Evolutionary conservation across 92 coral and sea anemone genomes (phyloP).

Genomic region (Diadumene lineata): DNA sequence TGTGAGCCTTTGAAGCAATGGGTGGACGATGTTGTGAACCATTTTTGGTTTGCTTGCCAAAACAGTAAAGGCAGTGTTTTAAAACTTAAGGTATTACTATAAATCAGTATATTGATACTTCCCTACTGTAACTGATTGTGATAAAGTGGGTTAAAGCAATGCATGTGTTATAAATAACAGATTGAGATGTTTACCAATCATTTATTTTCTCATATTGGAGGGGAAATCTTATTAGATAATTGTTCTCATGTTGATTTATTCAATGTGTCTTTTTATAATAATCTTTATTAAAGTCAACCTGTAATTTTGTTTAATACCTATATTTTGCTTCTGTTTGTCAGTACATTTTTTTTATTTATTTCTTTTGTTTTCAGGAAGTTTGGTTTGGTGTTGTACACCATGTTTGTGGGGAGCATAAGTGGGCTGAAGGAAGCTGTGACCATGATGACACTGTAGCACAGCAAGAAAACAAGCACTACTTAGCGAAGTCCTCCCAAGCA

Average conservation of each 20-base stretch:
- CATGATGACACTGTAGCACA: constrained; percentile 28
- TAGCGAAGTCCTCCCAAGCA: constrained; percentile 39
- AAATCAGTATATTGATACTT: too few relatives aligned
- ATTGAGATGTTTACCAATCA: too few relatives aligned
- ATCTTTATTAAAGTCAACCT: too few relatives aligned
- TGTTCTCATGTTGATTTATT: not conserved
- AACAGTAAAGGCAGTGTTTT: constrained; percentile 30
- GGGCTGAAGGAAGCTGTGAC: constrained; percentile 46
- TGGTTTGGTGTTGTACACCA: constrained; percentile 64
- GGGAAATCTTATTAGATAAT: not conserved
- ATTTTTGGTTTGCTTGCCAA: constrained; percentile 48
- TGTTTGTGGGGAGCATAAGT: constrained; percentile 54
- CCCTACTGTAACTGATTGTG: too few relatives aligned
- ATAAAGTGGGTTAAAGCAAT: too few relatives aligned
- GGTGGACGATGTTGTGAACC: constrained; percentile 45
- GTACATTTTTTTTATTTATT: not conserved
- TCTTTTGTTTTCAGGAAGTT: constrained; percentile 12
- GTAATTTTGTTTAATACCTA: too few relatives aligned
- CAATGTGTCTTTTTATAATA: too few relatives aligned
- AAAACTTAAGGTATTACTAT: constrained; percentile 52
- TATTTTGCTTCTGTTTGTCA: not conserved
- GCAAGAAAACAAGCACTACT: not conserved
- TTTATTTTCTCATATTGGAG: not conserved
- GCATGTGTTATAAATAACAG: too few relatives aligned
- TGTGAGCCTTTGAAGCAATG: constrained; percentile 39